Percentiles rank a stretch among this genome's conserved stretches.
Conservation (phyloP, 64 coral and sea anemone genomes). For the Orbicella faveolata region DNA sequence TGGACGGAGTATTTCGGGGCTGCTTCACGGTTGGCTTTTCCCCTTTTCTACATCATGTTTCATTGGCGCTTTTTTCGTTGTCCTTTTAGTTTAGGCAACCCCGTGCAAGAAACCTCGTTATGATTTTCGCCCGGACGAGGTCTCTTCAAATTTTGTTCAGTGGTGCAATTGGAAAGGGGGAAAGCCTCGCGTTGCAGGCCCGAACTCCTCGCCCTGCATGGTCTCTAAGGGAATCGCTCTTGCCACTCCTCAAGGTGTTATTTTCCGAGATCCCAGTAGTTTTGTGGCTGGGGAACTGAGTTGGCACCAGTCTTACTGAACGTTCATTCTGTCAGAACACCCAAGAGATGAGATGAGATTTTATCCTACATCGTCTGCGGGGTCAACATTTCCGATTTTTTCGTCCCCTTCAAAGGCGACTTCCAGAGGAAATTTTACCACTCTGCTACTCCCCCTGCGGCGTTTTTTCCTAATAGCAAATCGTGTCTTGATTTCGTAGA, state of each 20-base stretch:
- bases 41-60: constrained; percentile 8
- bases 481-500: background rate
- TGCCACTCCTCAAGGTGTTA: background rate
- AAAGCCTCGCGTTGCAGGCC: background rate
- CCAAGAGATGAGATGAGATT: background rate
- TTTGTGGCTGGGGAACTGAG: constrained; percentile 30
- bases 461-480: background rate
- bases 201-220: background rate
- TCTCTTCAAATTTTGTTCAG: background rate
- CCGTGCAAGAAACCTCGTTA: constrained; percentile 3
- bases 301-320: background rate
- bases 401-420: background rate
- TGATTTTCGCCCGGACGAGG: background rate
- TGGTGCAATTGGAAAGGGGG: constrained; percentile 19
- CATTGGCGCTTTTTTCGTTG: constrained; percentile 25
- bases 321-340: background rate
- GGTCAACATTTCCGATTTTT: background rate
- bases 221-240: background rate
- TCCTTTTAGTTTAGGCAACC: constrained; percentile 10
- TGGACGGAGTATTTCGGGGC: constrained; percentile 52
- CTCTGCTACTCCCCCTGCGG: background rate
- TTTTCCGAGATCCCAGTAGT: background rate
- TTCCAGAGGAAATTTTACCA: constrained; percentile 13
- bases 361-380: background rate
- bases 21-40: constrained; percentile 39